Conservation (phyloP, 2,888 invertebrate genomes). For the Lasioglossum oenotherae region DNA sequence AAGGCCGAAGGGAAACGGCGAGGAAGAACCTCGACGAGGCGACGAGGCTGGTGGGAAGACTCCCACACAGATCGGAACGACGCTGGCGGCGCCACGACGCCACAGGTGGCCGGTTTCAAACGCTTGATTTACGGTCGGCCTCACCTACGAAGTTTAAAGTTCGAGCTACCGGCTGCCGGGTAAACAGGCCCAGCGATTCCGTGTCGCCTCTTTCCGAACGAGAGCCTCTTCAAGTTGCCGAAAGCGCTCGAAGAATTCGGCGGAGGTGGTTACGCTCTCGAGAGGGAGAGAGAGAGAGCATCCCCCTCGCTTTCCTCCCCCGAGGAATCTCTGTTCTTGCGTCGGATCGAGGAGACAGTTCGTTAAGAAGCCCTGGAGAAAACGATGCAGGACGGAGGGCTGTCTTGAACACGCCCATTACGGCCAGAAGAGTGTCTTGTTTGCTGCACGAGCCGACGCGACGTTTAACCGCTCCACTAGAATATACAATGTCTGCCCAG, state of each 20-base stretch:
- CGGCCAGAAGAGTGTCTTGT: not conserved
- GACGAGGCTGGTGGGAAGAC: slow-evolving; percentile 5
- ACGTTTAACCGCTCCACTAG: not conserved
- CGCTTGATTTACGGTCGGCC: slow-evolving; percentile 79
- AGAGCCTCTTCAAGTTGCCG: slow-evolving; percentile 41
- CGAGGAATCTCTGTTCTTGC: not conserved
- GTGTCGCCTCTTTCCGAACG: slow-evolving; percentile 51
- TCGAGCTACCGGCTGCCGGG: slow-evolving; percentile 65
- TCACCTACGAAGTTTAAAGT: slow-evolving; percentile 77
- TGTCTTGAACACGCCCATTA: not conserved
- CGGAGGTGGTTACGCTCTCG: slow-evolving; percentile 5
- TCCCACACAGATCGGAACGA: slow-evolving; percentile 22
- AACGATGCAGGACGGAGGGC: not conserved
- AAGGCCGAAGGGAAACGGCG: not conserved
- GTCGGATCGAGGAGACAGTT: not conserved
- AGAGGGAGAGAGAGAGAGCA: not conserved
- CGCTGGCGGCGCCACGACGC: slow-evolving; percentile 57
- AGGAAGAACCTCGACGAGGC: not conserved
- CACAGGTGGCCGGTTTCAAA: slow-evolving; percentile 79
- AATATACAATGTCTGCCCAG: not conserved
- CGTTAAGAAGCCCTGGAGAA: not conserved
- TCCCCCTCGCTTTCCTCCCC: not conserved
- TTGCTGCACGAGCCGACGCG: not conserved
- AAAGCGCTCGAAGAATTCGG: slow-evolving; percentile 52
- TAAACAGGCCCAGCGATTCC: slow-evolving; percentile 69